Evolutionary conservation across 2,888 invertebrate species (phyloP), one percentile per base, ranked within the genome.

Genomic region (Opisthograptis luteolata): DNA sequence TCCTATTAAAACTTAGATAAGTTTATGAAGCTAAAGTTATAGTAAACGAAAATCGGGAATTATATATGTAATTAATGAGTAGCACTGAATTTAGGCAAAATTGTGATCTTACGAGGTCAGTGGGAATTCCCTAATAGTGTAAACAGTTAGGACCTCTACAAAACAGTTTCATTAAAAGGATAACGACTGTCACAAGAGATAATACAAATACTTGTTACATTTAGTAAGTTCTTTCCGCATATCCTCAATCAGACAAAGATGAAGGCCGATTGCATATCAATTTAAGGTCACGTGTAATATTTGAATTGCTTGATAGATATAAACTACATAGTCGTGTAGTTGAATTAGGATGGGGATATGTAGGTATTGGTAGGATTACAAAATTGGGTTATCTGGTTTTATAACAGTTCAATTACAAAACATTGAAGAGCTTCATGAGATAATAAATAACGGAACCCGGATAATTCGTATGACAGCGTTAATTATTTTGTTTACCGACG

Each of bases 371-470:
- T 56, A 47, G 56, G 54, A 65, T 68, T 69, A 68, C 62, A 55
- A 62, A 72, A 69, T 66, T 60, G 55, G 68, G 70, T 62, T 69
- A 70, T 70, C 64, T 60, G 20, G 45, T 55, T 58, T 55, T 42
- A 49, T 52, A 56, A 66, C 61, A 43, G 55, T 56, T 58, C 55
- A 62, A 42, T 69, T 60, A 63, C 52, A 55, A 60, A 64, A 69
- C 49, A 39, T 39, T 27, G 42, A 50, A 45, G 44, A 53, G 51
- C 49, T 62, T 50, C 55, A 58, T 35, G 50, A 46, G 42, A 43
- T 42, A 47, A 51, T 52, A 48, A 51, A 48, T 47, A 34, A 45
- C 19, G 35, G 25, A 37, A 49, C 19, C 43, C 45, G 37, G 36
- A 4, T 40, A 10, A 49, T 49, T 53, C 47, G 30, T 35, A 39